phyloP scores from a whole-genome alignment of 2,113 vertebrate species.

The Syrmaticus mikado region DNA sequence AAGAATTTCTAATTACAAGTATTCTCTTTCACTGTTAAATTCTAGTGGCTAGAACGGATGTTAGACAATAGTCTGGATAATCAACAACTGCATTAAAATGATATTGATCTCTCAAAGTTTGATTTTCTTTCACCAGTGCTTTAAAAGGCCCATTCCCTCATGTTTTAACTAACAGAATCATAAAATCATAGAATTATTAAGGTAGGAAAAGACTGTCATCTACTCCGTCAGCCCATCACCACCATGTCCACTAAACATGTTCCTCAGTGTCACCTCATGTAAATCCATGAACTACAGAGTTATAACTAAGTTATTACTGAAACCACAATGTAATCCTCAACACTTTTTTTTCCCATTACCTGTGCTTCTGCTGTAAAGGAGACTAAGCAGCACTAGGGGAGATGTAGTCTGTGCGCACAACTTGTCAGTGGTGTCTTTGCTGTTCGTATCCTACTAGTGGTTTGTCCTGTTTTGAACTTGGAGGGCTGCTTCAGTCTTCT shows the following conservation, averaged over 20 bases:
- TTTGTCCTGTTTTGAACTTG: background rate
- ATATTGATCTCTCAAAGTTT: background rate
- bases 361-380: background rate
- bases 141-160: background rate
- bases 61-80: background rate
- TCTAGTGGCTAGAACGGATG: background rate
- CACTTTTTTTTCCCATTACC: background rate
- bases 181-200: too few species aligned
- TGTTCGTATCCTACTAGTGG: background rate
- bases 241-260: too few species aligned
- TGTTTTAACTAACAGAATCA: background rate
- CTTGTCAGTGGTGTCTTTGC: background rate
- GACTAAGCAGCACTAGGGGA: background rate
- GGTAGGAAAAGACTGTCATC: too few species aligned
- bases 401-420: background rate
- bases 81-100: background rate
- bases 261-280: accelerated
- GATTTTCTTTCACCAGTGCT: background rate
- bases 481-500: background rate
- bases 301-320: background rate
- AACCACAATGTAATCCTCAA: background rate
- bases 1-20: background rate
- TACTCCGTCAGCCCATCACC: too few species aligned
- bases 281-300: background rate
- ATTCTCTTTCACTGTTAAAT: background rate